These are phyloP conservation scores for Pseudobourletiella spinata DNA, from an alignment of 1,140 invertebrate genomes.

Conservation along the genomic window DNA sequence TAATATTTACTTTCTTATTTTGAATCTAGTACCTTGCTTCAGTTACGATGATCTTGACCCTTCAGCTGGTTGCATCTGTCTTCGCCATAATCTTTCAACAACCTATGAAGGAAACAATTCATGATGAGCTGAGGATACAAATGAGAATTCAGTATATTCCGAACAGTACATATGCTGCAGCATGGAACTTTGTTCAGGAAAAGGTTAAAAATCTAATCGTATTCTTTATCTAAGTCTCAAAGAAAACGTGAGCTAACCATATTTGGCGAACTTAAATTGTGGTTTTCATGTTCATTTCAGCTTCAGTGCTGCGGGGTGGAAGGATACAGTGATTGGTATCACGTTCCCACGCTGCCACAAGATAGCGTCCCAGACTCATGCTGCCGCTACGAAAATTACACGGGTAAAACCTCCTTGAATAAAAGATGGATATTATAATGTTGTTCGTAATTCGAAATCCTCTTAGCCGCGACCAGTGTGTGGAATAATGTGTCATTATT, in stretches of 20 bases:
- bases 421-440: background rate
- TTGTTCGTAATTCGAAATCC: no score
- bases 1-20: no score
- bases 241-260: no score
- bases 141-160: constrained; percentile 37
- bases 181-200: constrained; percentile 65
- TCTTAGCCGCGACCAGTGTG: no score
- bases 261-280: no score
- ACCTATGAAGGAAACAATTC: constrained; percentile 53
- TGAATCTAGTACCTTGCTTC: constrained; percentile 74
- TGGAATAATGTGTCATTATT: no score
- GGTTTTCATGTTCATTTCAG: no score
- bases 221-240: no score
- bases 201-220: no score
- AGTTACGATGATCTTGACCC: constrained; percentile 67
- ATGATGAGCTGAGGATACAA: constrained; percentile 51
- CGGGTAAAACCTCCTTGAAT: constrained; percentile 34
- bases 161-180: constrained; percentile 48
- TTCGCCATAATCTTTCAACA: constrained; percentile 67
- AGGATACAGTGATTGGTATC: constrained; percentile 72
- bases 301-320: constrained; percentile 77
- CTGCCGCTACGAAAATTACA: constrained; percentile 43
- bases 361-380: constrained; percentile 70
- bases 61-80: constrained; percentile 66
- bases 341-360: constrained; percentile 60